phyloP scores from a whole-genome alignment of 2,797 vertebrate species.

The Cercopithecus petaurista region DNA sequence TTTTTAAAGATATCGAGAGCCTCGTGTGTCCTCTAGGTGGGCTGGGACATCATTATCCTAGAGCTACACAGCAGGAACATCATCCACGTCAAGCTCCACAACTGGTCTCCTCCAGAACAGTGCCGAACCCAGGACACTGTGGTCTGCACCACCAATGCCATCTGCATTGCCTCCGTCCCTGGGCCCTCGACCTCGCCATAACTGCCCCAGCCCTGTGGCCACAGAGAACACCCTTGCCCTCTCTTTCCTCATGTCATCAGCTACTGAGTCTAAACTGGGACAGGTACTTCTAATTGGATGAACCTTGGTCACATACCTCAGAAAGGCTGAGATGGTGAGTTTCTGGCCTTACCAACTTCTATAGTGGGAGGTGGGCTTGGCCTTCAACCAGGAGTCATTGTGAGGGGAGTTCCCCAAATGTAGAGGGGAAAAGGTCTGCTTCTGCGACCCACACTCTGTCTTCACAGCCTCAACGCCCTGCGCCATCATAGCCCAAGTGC shows the following conservation, averaged over 20 bases:
- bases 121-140: fast-evolving
- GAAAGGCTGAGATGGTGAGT: background rate
- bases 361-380: background rate
- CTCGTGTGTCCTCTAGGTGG: too few species aligned
- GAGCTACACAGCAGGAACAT: background rate
- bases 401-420: fast-evolving
- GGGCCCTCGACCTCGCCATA: fast-evolving
- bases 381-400: background rate
- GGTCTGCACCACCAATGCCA: fast-evolving
- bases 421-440: background rate
- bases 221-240: background rate
- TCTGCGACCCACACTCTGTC: fast-evolving
- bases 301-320: background rate
- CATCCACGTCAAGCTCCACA: background rate
- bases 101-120: background rate
- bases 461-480: background rate
- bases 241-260: background rate
- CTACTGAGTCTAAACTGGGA: background rate
- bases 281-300: background rate
- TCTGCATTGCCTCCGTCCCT: background rate
- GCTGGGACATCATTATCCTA: background rate
- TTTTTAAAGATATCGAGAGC: background rate
- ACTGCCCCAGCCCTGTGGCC: background rate
- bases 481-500: too few species aligned
- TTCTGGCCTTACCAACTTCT: background rate